phyloP scores from a whole-genome alignment of 2,797 vertebrate genomes.

The Eospalax fontanierii region DNA sequence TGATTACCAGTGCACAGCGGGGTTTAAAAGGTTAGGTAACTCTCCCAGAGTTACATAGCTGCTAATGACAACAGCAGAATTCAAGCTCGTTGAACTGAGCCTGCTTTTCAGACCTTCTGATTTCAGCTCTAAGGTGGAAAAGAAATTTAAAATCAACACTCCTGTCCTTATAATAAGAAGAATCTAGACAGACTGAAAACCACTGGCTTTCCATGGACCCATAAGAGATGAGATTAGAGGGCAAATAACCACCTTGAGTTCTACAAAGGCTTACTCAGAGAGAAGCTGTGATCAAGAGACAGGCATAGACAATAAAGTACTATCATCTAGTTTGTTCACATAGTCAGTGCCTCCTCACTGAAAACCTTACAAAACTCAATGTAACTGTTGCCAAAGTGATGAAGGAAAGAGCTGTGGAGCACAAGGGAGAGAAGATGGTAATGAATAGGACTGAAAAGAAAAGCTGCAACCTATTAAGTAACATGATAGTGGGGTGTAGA shows the following conservation, averaged over 20 bases:
- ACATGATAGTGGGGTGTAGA: neutral
- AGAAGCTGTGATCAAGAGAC: neutral
- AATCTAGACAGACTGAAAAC: neutral
- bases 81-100: neutral
- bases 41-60: conserved; percentile 41
- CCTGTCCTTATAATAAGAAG: neutral
- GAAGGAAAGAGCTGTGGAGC: neutral
- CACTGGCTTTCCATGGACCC: neutral
- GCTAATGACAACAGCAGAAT: neutral
- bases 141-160: neutral
- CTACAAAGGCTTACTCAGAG: neutral
- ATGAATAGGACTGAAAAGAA: neutral
- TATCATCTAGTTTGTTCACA: neutral
- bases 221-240: neutral
- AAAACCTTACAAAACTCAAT: neutral
- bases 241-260: neutral
- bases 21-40: conserved; percentile 30
- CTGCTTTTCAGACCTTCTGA: neutral
- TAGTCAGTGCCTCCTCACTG: neutral
- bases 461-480: neutral
- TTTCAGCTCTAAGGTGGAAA: neutral
- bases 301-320: neutral
- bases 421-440: neutral
- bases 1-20: conserved; percentile 27
- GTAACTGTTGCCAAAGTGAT: neutral